Conservation (phyloP, 2,797 vertebrate species). For the Centropyge bicolor region DNA sequence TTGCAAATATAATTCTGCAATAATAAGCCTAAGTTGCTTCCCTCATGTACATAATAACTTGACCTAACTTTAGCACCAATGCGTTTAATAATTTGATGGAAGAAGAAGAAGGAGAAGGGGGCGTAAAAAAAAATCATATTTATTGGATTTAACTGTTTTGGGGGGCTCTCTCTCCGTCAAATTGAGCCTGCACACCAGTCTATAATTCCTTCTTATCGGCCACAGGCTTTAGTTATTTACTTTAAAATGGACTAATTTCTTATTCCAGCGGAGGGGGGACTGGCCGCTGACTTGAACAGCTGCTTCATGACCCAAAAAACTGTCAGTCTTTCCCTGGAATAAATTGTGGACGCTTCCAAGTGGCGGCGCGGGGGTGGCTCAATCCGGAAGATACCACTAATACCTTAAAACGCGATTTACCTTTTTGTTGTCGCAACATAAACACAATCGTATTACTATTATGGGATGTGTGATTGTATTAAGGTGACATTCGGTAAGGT, state of each 20-base stretch:
- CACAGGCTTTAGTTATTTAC: slow-evolving; percentile 86
- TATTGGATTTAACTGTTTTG: slow-evolving; percentile 83
- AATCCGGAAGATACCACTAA: neutral
- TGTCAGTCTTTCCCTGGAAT: slow-evolving; percentile 95
- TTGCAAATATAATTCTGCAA: slow-evolving; percentile 52
- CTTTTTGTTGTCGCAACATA: accelerated
- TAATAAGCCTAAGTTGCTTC: slow-evolving; percentile 59
- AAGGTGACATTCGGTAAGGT: neutral
- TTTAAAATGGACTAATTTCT: slow-evolving; percentile 92
- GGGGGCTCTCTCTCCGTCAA: slow-evolving; percentile 77
- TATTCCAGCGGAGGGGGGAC: slow-evolving; percentile 89
- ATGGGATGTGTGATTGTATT: accelerated
- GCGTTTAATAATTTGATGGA: slow-evolving; percentile 80
- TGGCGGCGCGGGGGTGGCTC: slow-evolving; percentile 56
- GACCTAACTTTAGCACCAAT: slow-evolving; percentile 68
- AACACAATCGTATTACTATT: accelerated
- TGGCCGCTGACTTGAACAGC: slow-evolving; percentile 88
- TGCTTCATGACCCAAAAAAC: slow-evolving; percentile 95
- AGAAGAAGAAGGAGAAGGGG: neutral
- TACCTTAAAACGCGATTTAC: accelerated
- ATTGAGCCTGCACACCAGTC: slow-evolving; percentile 83
- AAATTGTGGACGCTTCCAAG: slow-evolving; percentile 91
- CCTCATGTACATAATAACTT: slow-evolving; percentile 76
- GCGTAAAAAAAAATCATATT: slow-evolving; percentile 65
- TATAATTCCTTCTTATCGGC: slow-evolving; percentile 88